Conservation (phyloP, 1,140 invertebrate genomes). For the Euura saliciscinereae region DNA sequence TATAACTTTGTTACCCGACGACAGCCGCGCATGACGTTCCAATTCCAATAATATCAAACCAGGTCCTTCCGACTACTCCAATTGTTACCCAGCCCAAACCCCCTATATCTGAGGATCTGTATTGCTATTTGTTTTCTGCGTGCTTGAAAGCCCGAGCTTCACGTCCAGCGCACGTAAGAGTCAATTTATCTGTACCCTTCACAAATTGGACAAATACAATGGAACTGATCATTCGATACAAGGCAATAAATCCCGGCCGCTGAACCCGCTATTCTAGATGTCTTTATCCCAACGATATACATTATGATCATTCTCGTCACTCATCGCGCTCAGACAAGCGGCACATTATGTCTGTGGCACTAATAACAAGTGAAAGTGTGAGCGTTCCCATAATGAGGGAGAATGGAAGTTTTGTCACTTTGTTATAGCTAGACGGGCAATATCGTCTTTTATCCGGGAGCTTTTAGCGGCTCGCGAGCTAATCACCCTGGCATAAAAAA, state of each 20-base stretch:
- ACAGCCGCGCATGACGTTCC: not conserved
- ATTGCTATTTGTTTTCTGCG: no score
- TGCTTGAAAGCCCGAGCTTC: not conserved
- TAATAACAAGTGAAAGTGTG: no score
- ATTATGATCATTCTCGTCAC: no score
- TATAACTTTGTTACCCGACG: not conserved
- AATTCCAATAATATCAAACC: slow-evolving; percentile 3
- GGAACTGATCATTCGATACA: not conserved
- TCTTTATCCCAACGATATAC: no score
- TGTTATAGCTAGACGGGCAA: no score
- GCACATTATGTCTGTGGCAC: no score
- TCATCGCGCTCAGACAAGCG: no score
- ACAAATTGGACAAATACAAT: not conserved
- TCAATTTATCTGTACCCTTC: not conserved
- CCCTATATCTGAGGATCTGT: not conserved
- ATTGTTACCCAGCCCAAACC: not conserved
- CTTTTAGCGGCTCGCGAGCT: no score
- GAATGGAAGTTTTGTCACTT: no score
- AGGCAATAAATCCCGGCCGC: not conserved
- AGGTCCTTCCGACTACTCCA: not conserved
- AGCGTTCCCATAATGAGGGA: no score
- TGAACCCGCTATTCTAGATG: not conserved
- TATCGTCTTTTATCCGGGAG: no score
- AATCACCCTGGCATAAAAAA: no score
- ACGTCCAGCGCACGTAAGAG: not conserved